Conservation (phyloP, 2,797 vertebrate genomes). For the Acridotheres tristis region DNA sequence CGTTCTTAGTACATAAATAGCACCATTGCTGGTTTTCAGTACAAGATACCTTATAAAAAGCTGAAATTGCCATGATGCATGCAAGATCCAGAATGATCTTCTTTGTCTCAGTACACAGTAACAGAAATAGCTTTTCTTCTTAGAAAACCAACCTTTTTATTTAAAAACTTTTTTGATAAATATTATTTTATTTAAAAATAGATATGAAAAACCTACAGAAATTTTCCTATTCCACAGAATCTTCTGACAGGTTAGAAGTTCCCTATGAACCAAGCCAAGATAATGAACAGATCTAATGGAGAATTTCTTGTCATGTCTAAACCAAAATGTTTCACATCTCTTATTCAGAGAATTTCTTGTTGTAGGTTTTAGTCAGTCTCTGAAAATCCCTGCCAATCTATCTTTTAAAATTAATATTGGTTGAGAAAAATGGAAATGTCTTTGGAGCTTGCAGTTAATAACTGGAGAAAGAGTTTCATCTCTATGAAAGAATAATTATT, state of each 20-base stretch:
- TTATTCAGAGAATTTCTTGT: not conserved
- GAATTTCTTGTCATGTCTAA: not conserved
- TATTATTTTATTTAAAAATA: not conserved
- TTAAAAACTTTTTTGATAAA: not conserved
- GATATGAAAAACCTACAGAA: not conserved
- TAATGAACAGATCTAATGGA: not conserved
- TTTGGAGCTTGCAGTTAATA: not conserved
- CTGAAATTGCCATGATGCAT: accelerated
- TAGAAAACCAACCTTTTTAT: not conserved
- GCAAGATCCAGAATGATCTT: not conserved
- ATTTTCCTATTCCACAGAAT: not conserved
- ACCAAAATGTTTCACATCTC: not conserved
- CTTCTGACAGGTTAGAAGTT: not conserved
- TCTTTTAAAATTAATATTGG: not conserved
- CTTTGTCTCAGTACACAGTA: not conserved
- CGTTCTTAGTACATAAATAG: not conserved
- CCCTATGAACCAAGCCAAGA: not conserved
- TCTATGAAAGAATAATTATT: not conserved
- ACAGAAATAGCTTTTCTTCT: not conserved
- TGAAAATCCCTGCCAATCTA: not conserved
- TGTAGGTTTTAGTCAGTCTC: not conserved
- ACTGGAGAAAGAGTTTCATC: not conserved
- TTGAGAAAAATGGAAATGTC: not conserved
- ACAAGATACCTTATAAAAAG: not conserved
- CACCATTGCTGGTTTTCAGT: not conserved